phyloP scores from a whole-genome alignment of 2,888 invertebrate species.

The Andrena fulva region DNA sequence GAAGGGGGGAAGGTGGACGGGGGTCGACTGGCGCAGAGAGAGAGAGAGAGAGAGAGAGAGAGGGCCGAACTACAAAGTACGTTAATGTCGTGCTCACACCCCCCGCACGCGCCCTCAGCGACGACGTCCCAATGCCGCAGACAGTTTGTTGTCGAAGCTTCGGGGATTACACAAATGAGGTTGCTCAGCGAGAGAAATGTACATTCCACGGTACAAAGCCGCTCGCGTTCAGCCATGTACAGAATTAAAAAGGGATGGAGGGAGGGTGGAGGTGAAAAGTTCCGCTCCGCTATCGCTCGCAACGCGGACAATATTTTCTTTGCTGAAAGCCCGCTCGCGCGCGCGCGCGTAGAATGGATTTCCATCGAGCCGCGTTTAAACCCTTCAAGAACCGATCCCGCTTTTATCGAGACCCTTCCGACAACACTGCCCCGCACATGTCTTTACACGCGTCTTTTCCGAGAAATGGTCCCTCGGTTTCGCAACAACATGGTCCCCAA shows the following conservation, averaged over 20 bases:
- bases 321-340: conserved; percentile 66
- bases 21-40: conserved; percentile 54
- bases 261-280: conserved; percentile 62
- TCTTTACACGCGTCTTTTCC: conserved; percentile 36
- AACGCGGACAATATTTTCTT: conserved; percentile 73
- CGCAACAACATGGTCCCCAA: neutral
- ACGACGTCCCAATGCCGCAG: conserved; percentile 65
- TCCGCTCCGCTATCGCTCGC: conserved; percentile 60
- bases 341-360: conserved; percentile 67
- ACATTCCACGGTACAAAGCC: conserved; percentile 73
- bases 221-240: conserved; percentile 58
- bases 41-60: conserved; percentile 32
- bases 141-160: conserved; percentile 80
- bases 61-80: conserved; percentile 74
- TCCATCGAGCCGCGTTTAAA: conserved; percentile 67
- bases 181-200: conserved; percentile 76
- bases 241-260: conserved; percentile 68
- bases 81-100: conserved; percentile 75
- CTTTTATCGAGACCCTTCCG: conserved; percentile 60
- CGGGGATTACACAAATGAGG: conserved; percentile 81
- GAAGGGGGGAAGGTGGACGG: conserved; percentile 26
- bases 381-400: conserved; percentile 67
- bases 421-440: conserved; percentile 53
- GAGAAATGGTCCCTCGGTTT: conserved; percentile 13
- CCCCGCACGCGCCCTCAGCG: conserved; percentile 60